A percentile compares a stretch with the other conserved stretches of the same genome.
phyloP scores from a whole-genome alignment of 2,113 vertebrate genomes.

The Pseudorhombus dupliciocellatus region DNA sequence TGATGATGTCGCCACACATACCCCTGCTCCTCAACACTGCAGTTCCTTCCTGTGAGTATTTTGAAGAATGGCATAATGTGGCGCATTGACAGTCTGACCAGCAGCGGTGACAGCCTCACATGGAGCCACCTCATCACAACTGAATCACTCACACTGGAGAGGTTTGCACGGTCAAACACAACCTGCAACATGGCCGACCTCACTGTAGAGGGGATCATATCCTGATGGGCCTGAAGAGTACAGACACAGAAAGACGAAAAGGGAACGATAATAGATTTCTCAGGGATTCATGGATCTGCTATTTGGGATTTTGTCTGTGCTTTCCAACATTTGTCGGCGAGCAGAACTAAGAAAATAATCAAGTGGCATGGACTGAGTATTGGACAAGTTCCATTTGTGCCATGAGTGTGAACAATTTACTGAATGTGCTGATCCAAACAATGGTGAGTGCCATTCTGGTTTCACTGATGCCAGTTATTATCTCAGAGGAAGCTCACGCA shows the following conservation, averaged over 20 bases:
- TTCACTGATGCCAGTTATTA: too few relatives aligned
- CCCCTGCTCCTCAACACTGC: conserved; percentile 62
- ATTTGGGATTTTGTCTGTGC: too few relatives aligned
- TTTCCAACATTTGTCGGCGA: too few relatives aligned
- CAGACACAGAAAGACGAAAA: not conserved
- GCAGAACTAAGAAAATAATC: too few relatives aligned
- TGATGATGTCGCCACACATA: conserved; percentile 20
- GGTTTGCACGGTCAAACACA: conserved; percentile 74
- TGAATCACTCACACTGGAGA: conserved; percentile 58
- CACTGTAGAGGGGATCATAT: conserved; percentile 30
- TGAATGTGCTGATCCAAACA: too few relatives aligned
- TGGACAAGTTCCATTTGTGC: too few relatives aligned
- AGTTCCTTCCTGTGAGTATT: conserved; percentile 65
- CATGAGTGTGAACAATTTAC: too few relatives aligned
- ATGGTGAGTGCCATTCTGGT: too few relatives aligned
- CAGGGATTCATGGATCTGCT: too few relatives aligned
- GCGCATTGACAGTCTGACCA: conserved; percentile 38
- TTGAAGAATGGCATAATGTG: conserved; percentile 67
- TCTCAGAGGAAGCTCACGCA: conserved; percentile 35
- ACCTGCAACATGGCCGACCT: conserved; percentile 71
- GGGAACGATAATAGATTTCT: not conserved
- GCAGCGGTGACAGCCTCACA: conserved; percentile 60
- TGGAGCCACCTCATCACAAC: conserved; percentile 68
- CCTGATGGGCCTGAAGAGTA: conserved; percentile 41
- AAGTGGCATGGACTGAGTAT: too few relatives aligned